Evolutionary conservation across 2,797 vertebrate genomes (phyloP), one percentile per base, ranked within the genome.

Genomic region (Esox lucius): DNA sequence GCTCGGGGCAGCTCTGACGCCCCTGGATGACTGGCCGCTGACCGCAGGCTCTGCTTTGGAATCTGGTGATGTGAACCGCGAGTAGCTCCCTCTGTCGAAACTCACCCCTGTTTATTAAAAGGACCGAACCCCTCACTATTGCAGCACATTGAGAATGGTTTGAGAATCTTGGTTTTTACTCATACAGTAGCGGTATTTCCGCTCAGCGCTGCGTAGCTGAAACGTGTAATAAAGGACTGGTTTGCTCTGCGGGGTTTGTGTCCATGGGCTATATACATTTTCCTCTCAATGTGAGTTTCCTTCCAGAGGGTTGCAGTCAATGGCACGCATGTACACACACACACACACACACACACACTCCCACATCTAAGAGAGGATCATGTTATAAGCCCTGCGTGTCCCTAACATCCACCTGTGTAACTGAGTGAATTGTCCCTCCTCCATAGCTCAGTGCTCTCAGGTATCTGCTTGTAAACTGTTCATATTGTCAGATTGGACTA

Each of bases 401-500:
- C 5, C 35, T 67, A 15, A 15, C 35, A 19, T 17, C 24, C 11
- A 61, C 26, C 46, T 0, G 71, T 70, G 22, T 68, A 26, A 24
- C 1, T 2, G 33, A 15, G n/a, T 24, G 70, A 33, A 59, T 53
- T 46, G 73, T 65, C 70, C 51, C 53, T 78, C 51, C 68, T 74
- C 49, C 75, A 24, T 77, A 73, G 75, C 68, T n/a, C 39, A 22
- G 31, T 74, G 80, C 78, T 87, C 86, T 85, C 87, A 80, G 86
- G 86, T 90, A 81, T 90, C 88, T 81, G 72, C 81, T 75, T 85
- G 85, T 88, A 85, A 84, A 79, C 82, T 82, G 78, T 86, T 91
- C 90, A 91, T 89, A 85, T 90, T 88, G 86, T 91, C 87, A 88
- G 81, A 87, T 84, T 84, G 88, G 86, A 84, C 86, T n/a, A 74